Conservation (phyloP, 2,888 invertebrate genomes). For the Alentia gelatinosa region DNA sequence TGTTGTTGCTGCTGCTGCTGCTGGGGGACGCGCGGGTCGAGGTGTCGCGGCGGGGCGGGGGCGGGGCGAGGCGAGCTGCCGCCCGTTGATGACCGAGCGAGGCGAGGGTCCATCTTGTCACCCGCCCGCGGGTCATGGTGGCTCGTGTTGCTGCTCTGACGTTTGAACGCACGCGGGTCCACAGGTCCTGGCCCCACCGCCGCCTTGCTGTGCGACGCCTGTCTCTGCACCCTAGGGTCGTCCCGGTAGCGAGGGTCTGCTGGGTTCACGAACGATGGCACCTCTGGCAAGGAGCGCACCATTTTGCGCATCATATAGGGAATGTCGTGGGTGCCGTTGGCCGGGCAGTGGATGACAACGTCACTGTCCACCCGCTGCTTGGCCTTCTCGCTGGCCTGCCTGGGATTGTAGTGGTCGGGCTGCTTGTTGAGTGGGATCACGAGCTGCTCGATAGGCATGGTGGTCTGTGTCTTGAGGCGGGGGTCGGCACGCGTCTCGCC, state of each 20-base stretch:
- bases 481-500: background rate
- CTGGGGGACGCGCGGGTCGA: background rate
- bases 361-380: background rate
- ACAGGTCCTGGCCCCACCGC: background rate
- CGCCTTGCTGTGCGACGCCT: background rate
- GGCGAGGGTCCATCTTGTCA: background rate
- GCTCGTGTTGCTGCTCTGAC: background rate
- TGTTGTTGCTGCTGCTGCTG: background rate
- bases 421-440: background rate
- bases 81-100: background rate
- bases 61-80: background rate
- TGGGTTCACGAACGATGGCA: constrained; percentile 57
- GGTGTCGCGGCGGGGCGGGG: background rate
- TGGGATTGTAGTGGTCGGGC: background rate
- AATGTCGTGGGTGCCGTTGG: background rate
- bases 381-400: background rate
- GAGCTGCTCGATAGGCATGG: background rate
- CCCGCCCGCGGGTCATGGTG: too few species aligned
- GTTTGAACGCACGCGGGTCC: background rate
- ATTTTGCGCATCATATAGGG: constrained; percentile 56
- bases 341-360: background rate
- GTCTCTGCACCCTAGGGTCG: constrained; percentile 62
- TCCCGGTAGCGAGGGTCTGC: constrained; percentile 36
- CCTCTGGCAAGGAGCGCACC: background rate
- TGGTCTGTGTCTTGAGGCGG: background rate